Evolutionary conservation across 2,888 invertebrate genomes (phyloP), one percentile per base, ranked within the genome.

Genomic region (Antitype chi): DNA sequence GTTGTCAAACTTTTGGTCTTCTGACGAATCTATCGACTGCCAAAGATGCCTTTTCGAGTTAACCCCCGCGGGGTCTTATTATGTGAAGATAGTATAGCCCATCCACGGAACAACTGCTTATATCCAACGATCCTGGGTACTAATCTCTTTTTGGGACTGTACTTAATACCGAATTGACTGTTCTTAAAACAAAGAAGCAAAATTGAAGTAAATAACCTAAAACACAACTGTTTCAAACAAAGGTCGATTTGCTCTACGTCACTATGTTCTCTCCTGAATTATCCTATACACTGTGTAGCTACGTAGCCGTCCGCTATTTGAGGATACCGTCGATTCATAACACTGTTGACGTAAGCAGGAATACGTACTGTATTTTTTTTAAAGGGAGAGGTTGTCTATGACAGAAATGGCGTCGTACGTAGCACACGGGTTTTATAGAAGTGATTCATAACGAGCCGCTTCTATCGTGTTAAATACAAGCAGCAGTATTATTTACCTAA

Each of bases 311-410:
- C 7, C n/a, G n/a, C 13, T 55, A 53, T 60, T 66, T 23, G 25
- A 67, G 8, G 70, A 70, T 66, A 49, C 38, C 28, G 23, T 68
- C 71, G 81, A 81, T 64, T 76, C 76, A 64, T 69, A 52, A 69
- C 47, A 43, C 55, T 25, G 17, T 11, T 79, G 67, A 79, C 79
- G 79, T 49, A 78, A 55, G 8, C 28, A 67, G 32, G 55, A 55
- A 28, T n/a, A 43, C 1, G 55, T 52, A 70, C 57, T 80, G 66
- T 28, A n/a, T n/a, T n/a, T n/a, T 70, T 60, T 70, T 15, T 5
- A 60, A 43, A 32, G 9, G 20, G 63, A 78, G 32, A 57, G 23
- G 25, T 74, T 52, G 49, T 63, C 62, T 62, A 52, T 20, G 32
- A 15, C 25, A 32, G 11, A n/a, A 53, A 78, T 64, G 43, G 32